These are phyloP conservation scores for Ondatra zibethicus DNA, from an alignment of 2,113 vertebrate genomes.

Conservation along the genomic window DNA sequence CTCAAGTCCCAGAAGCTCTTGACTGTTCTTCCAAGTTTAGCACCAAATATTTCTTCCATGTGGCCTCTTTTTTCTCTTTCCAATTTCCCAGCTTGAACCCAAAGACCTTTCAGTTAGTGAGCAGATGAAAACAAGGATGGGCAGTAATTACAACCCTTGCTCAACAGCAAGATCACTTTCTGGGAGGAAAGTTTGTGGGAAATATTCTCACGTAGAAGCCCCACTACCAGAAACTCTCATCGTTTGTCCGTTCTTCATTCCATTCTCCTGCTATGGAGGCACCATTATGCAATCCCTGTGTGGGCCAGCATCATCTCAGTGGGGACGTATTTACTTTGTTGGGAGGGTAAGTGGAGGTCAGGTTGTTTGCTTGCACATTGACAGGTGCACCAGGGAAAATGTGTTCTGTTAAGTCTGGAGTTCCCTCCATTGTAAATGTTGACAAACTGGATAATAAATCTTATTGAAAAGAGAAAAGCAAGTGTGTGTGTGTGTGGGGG, in stretches of 20 bases:
- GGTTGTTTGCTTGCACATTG: not conserved
- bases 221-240: not conserved
- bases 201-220: not conserved
- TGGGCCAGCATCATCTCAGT: not conserved
- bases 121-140: not conserved
- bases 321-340: not conserved
- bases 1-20: not conserved
- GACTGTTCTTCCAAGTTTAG: not conserved
- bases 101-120: not conserved
- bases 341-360: not conserved
- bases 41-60: not conserved
- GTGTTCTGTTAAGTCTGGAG: not conserved
- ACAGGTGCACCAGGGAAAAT: not conserved
- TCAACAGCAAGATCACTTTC: not conserved
- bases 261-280: not conserved
- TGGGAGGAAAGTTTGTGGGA: not conserved
- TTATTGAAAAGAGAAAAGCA: not conserved
- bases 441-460: conserved; percentile 18
- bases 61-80: not conserved
- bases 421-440: not conserved
- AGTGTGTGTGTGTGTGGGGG: too few species aligned
- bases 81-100: not conserved
- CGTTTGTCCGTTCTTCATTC: not conserved
- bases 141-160: not conserved
- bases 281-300: not conserved